Conservation (phyloP, 37 sponge, comb jelly and placozoan genomes). For the Chondrilla cf. caribensis region DNA sequence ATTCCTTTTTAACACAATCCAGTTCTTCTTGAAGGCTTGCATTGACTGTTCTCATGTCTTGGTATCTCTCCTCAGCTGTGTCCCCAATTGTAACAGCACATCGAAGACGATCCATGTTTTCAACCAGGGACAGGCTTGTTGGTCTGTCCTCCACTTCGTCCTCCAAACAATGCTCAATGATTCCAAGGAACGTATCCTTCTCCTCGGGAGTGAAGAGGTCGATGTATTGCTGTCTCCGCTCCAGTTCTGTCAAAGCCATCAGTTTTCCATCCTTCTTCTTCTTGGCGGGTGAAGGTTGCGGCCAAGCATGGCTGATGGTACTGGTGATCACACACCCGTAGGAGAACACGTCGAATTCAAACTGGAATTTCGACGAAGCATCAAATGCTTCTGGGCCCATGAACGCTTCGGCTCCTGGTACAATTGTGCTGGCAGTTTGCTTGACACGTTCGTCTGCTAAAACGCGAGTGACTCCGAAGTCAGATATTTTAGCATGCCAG, state of each 20-base stretch:
- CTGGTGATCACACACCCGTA: neutral
- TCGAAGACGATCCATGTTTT: neutral
- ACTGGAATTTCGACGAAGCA: neutral
- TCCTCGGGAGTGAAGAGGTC: neutral
- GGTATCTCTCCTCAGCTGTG: neutral
- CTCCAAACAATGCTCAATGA: conserved; percentile 1
- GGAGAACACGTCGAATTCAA: conserved; percentile 14
- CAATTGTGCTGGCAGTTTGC: neutral
- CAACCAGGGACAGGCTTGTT: neutral
- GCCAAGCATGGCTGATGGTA: neutral
- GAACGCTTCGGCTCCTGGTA: neutral
- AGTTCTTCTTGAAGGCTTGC: neutral
- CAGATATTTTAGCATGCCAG: conserved; percentile 18
- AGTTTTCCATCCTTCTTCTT: neutral
- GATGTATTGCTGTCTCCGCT: neutral
- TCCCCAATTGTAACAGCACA: neutral
- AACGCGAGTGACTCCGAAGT: conserved; percentile 11
- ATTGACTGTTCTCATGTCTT: neutral
- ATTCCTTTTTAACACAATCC: neutral
- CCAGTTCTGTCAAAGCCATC: conserved; percentile 10
- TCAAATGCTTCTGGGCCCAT: conserved; percentile 20
- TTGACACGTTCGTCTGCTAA: neutral
- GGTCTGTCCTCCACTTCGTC: conserved; percentile 6
- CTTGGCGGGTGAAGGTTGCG: conserved; percentile 4
- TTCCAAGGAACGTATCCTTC: neutral